Evolutionary conservation across 1,140 invertebrate genomes (phyloP), one percentile per base, ranked within the genome.

Genomic region (Geopemphigus sp.): DNA sequence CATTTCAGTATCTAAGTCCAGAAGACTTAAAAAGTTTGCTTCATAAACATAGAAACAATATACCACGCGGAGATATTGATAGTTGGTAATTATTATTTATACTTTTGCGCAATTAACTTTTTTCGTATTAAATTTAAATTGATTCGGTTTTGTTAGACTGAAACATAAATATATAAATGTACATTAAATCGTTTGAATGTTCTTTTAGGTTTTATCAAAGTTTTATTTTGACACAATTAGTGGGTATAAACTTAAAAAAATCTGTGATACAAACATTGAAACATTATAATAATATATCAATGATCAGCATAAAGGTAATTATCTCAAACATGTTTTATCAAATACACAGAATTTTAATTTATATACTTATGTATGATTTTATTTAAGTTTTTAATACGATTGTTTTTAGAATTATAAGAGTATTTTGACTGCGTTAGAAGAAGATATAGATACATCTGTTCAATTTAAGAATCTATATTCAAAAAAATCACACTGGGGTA

Each of bases 1-100:
- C 85, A 81, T 64, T 87, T n/a, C 83, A 85, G 82, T 84, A 83
- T 22, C 83, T 87, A 64, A 84, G 84, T 50, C 76, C 83, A 6
- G 78, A 82, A 63, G 82, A 82, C 81, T 83, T 85, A 0, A 70
- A 84, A 32, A 81, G 82, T 53, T 82, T 86, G 57, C 81, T 87
- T 39, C 82, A 82, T 73, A 83, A 84, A 47, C 85, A 86, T 82
- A 70, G 84, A 19, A 63, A 83, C 39, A 73, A 82, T 81, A 85
- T 87, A 82, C 84, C 85, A 54, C 45, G 11, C 19, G 74, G 74
- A 19, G 56, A 63, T 63, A 78, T 78, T 61, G 32, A 78, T n/a
- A 78, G 5, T 78, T 78, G 74, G 74, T 78, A 78, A 63, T 61
- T 76, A 45, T 57, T 47, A 76, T 17, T 59, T 29, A 70, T 47